Evolutionary conservation across 2,113 vertebrate genomes (phyloP).

Genomic region (Lutjanus erythropterus): DNA sequence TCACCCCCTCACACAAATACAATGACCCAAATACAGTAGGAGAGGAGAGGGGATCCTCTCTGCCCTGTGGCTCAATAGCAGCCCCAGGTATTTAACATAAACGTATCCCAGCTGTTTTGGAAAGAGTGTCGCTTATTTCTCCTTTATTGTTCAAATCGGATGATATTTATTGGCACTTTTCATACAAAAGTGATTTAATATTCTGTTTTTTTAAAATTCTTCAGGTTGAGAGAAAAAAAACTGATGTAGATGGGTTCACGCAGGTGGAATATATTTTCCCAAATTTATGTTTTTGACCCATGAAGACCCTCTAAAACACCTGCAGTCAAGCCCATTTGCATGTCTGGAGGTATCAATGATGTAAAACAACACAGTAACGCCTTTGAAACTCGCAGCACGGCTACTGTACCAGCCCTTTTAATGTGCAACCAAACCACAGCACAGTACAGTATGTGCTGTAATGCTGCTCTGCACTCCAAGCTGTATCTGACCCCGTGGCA

Average conservation of each 20-base stretch:
- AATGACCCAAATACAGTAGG: conserved; percentile 72
- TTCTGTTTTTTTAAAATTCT: neutral
- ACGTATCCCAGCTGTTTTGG: neutral
- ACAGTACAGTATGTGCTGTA: neutral
- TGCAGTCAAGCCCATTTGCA: conserved; percentile 47
- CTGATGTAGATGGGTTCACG: neutral
- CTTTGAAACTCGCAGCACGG: conserved; percentile 7
- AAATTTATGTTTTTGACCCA: conserved; percentile 13
- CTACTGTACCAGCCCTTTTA: conserved; percentile 32
- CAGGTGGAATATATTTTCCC: conserved; percentile 5
- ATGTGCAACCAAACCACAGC: conserved; percentile 44
- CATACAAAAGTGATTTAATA: neutral
- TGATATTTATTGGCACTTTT: neutral
- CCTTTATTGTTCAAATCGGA: neutral
- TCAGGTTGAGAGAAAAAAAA: neutral
- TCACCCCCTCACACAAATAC: conserved; percentile 86
- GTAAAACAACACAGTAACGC: conserved; percentile 5
- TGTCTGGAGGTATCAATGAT: conserved; percentile 23
- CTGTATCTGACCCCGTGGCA: conserved; percentile 71
- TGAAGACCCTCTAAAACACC: conserved; percentile 36
- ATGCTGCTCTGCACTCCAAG: conserved; percentile 56
- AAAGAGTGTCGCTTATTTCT: neutral
- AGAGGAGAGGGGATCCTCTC: conserved; percentile 42
- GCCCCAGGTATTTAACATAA: conserved; percentile 48
- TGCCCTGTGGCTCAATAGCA: conserved; percentile 43